Base-by-base conservation (phyloP, 2,888 invertebrate genomes). In the Dioctria linearis region DNA sequence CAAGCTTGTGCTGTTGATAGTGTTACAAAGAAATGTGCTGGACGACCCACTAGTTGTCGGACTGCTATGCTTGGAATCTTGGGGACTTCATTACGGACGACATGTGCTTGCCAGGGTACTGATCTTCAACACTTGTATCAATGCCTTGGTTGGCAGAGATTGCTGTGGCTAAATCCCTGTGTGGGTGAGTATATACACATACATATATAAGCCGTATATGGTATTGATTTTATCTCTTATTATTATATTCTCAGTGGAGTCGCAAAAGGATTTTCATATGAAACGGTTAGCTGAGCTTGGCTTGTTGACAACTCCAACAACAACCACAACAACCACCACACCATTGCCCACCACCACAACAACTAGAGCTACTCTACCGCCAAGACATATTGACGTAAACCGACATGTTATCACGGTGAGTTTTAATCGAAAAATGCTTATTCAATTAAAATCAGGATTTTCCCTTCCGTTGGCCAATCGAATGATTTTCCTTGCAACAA, bases 1-100 rank as follows among this genome's bases (percentile, higher is more conserved):
- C 96, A 96, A 88, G 95, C 95, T 85, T 97, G 97, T 88, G 96
- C 96, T 0, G 96, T 96, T 75, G 96, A 97, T 87, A 95, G 95
- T 79, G 94, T 95, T 69, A 96, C 96, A 46, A 95, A 95, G 87
- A 95, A 95, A 84, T 97, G 97, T 87, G 96, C 96, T 0, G 96
- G 96, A 0, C 93, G 95, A 0, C 93, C 95, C 0, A 92, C 93
- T n/a, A 94, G 94, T 67, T 97, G 97, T 89, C 92, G 96, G 69
- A 91, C 93, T 76, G 96, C 97, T 3, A 94, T 97, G 89, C 91
- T 97, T 76, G 95, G 95, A 13, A 96, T 97, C 83, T 91, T 97
- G 73, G 97, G 97, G 42, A 97, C 97, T n/a, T 94, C 95, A 87
- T 90, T 97, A 73, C 91, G 96, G 83, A 95, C 95, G 57, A 95